Evolutionary conservation across 1,140 invertebrate species (phyloP), one percentile per base, ranked within the genome.

Genomic region (Euborellia annulipes): DNA sequence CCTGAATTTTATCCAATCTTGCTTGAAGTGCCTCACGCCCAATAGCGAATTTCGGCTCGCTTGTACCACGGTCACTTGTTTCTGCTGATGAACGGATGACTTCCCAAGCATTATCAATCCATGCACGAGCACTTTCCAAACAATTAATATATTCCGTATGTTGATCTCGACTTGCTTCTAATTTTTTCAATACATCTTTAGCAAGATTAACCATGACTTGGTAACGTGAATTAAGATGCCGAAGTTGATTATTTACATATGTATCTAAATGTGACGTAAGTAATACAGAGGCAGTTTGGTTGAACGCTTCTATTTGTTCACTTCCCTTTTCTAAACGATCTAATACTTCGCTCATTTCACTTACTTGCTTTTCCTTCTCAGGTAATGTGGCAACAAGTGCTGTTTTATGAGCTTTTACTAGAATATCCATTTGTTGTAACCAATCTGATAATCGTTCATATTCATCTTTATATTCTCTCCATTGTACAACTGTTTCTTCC

Each of bases 151-250:
- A 95, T 52, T 83, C 76, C 51, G 81, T 68, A 63, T 95, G 91
- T 57, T 92, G 86, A 50, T 88, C 79, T 11, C 78, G 73, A 60
- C 92, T 92, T 0, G 82, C 85, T 66, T 93, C 83, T 9, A 92
- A 85, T 63, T 93, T 92, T 54, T 89, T 90, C 20, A 92, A 58
- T 0, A 94, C 85, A 65, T 95, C 91, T 63, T 91, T 92, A 1
- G 83, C 88, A 51, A 91, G 70, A 58, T 92, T 91, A 0, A 90
- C 71, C 57, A 91, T 77, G 0, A 89, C 82, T 67, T 91, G 84
- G 60, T 92, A 93, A 52, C 89, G 72, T 0, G 88, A 89, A 58
- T 88, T 87, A n/a, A 94, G 65, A 58, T 88, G 82, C 47, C 85
- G 73, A 18, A 95, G 65, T 59, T 95, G 90, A 59, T 90, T 92